A percentile compares a stretch with the other conserved stretches of the same genome.
Conservation (phyloP, 2,113 vertebrate genomes). For the Odocoileus virginianus region DNA sequence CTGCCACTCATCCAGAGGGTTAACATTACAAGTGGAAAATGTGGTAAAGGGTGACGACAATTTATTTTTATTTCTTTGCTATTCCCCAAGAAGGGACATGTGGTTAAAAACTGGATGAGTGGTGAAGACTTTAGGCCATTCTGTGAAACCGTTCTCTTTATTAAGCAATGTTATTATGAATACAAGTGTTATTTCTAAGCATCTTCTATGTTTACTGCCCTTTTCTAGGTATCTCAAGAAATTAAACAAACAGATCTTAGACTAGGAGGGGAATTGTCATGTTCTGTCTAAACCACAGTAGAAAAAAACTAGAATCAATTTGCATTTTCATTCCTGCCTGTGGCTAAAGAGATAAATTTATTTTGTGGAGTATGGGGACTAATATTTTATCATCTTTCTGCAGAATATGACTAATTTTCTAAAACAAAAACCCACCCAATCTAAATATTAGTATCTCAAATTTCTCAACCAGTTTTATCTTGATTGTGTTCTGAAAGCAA, state of each 20-base stretch:
- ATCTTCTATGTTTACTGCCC: not conserved
- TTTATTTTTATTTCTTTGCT: not conserved
- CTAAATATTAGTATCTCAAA: not conserved
- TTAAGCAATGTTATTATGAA: not conserved
- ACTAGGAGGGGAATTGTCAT: not conserved
- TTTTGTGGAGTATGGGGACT: not conserved
- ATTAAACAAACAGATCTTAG: not conserved
- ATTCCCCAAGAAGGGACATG: not conserved
- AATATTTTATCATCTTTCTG: not conserved
- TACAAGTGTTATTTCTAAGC: not conserved
- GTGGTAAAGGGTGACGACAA: not conserved
- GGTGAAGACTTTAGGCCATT: not conserved
- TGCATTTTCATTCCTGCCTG: not conserved
- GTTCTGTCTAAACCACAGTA: not conserved
- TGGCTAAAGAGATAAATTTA: conserved; percentile 1
- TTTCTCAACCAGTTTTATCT: not conserved
- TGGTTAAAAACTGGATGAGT: not conserved
- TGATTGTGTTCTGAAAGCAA: not conserved
- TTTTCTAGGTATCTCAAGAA: not conserved
- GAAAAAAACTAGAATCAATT: not conserved
- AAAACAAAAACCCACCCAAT: not conserved
- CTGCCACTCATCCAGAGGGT: not conserved
- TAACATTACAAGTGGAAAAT: not conserved
- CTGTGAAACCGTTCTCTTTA: not conserved
- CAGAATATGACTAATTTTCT: not conserved